Percentiles rank a stretch among this genome's conserved stretches.
These are phyloP conservation scores for Propithecus deckenii DNA, from an alignment of 2,797 vertebrate genomes.

Conservation along the genomic window DNA sequence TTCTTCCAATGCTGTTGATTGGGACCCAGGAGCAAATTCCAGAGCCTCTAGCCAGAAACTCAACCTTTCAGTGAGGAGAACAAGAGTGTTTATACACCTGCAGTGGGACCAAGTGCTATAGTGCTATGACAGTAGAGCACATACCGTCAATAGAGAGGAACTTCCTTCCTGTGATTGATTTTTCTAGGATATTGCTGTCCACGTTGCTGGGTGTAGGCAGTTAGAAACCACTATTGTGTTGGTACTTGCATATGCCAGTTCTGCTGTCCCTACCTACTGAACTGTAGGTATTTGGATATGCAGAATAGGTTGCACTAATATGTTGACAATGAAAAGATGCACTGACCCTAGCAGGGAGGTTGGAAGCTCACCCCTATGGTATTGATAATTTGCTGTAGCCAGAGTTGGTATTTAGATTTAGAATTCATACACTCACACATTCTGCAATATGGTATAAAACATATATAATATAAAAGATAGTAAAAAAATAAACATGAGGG, in stretches of 20 bases:
- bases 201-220: background rate
- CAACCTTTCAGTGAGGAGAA: background rate
- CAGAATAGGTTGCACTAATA: background rate
- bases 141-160: background rate
- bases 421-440: background rate
- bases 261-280: background rate
- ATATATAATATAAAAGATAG: background rate
- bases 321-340: background rate
- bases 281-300: background rate
- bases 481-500: background rate
- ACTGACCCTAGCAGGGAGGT: background rate
- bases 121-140: background rate
- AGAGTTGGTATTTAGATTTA: background rate
- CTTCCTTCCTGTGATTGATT: background rate
- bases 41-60: background rate
- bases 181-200: background rate
- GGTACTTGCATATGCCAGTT: background rate
- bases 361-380: background rate
- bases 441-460: background rate
- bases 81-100: accelerated
- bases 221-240: background rate
- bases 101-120: background rate
- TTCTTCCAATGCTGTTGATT: background rate
- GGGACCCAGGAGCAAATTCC: background rate
- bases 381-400: background rate